phyloP scores from a whole-genome alignment of 2,888 invertebrate genomes.

The Drosophila mercatorum region DNA sequence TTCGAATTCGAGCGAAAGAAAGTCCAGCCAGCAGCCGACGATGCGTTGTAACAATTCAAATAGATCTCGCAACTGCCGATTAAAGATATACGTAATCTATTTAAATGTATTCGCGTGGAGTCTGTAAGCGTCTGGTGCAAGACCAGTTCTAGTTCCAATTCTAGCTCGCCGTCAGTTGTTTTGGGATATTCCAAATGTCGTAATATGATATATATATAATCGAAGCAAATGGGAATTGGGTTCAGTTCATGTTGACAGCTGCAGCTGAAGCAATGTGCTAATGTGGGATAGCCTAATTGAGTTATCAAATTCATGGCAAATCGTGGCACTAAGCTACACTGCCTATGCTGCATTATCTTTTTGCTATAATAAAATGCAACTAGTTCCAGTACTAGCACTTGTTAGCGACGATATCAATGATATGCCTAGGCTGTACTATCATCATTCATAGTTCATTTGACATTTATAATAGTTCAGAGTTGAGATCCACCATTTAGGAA shows the following conservation, averaged over 20 bases:
- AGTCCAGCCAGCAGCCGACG: slow-evolving; percentile 24
- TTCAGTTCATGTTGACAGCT: background rate
- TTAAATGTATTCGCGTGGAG: background rate
- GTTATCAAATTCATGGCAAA: background rate
- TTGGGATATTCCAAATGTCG: background rate
- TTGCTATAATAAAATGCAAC: background rate
- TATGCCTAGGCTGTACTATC: too few relatives aligned
- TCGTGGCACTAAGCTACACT: too few relatives aligned
- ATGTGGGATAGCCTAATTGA: background rate
- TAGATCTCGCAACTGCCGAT: slow-evolving; percentile 24
- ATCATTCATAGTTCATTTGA: too few relatives aligned
- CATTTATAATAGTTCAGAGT: background rate
- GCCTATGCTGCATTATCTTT: too few relatives aligned
- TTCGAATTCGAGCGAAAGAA: slow-evolving; percentile 27
- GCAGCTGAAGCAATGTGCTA: background rate
- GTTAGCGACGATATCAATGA: background rate
- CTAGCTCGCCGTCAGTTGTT: background rate
- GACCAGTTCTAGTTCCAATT: slow-evolving; percentile 1
- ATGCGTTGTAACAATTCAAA: slow-evolving; percentile 25
- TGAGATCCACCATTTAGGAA: background rate
- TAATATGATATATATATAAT: slow-evolving; percentile 3
- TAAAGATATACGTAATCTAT: slow-evolving; percentile 9
- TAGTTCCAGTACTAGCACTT: background rate
- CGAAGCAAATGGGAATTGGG: background rate
- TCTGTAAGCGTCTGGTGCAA: background rate